These are phyloP conservation scores for Chaitophorus viminalis DNA, from an alignment of 2,888 invertebrate genomes.

Conservation along the genomic window DNA sequence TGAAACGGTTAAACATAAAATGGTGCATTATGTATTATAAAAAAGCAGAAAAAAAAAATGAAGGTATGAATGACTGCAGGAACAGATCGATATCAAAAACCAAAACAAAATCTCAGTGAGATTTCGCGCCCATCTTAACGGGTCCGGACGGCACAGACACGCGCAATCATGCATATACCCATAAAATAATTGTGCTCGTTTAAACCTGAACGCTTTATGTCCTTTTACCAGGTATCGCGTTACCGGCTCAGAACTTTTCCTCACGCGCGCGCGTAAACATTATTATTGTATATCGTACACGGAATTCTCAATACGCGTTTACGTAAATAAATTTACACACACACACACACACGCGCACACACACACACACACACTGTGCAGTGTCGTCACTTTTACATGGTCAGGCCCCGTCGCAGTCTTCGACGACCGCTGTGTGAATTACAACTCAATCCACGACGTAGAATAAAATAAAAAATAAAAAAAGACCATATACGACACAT, in stretches of 20 bases:
- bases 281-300: not conserved
- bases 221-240: conserved; percentile 26
- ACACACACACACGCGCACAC: too few species aligned
- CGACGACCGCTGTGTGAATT: conserved; percentile 47
- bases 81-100: not conserved
- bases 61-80: not conserved
- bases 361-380: too few species aligned
- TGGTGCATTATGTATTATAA: too few species aligned
- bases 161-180: too few species aligned
- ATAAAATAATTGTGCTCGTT: too few species aligned
- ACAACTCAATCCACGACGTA: conserved; percentile 38
- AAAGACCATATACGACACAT: not conserved
- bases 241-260: not conserved
- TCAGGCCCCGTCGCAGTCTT: not conserved
- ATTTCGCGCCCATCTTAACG: too few species aligned
- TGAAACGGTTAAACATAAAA: too few species aligned
- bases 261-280: not conserved
- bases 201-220: conserved; percentile 38
- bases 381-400: not conserved
- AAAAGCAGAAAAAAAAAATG: too few species aligned
- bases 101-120: not conserved
- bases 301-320: not conserved
- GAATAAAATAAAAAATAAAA: too few species aligned
- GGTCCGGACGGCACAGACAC: too few species aligned
- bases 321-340: not conserved